phyloP scores from a whole-genome alignment of 2,888 invertebrate genomes.

The Melieria picta region DNA sequence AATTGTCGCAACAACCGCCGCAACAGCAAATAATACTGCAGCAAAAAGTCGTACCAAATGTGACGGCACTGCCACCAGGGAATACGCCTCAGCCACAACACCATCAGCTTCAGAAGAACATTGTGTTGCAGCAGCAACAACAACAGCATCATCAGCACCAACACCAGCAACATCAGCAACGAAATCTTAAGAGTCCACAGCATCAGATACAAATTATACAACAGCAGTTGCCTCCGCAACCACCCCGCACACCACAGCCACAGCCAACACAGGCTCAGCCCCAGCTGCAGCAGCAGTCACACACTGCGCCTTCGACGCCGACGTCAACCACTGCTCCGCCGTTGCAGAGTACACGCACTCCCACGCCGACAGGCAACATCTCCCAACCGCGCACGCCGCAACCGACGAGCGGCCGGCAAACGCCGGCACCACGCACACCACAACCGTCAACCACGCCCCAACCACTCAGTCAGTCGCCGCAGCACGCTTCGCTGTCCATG shows the following conservation, averaged over 20 bases:
- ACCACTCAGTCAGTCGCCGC: conserved; percentile 55
- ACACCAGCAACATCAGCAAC: conserved; percentile 44
- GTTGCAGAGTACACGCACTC: conserved; percentile 41
- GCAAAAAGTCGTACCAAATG: conserved; percentile 59
- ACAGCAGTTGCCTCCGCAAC: conserved; percentile 51
- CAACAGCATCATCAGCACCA: conserved; percentile 42
- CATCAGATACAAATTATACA: conserved; percentile 45
- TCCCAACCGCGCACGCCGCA: conserved; percentile 36
- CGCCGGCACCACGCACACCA: conserved; percentile 35
- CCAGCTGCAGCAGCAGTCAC: conserved; percentile 53
- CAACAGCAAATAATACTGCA: conserved; percentile 60
- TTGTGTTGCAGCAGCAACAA: conserved; percentile 48
- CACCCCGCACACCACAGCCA: conserved; percentile 50
- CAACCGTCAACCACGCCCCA: conserved; percentile 52
- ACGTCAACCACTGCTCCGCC: conserved; percentile 38
- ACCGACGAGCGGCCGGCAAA: conserved; percentile 47
- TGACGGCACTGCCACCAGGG: conserved; percentile 52
- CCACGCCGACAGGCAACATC: conserved; percentile 37
- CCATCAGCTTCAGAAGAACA: conserved; percentile 50
- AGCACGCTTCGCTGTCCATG: conserved; percentile 37
- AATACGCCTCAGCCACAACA: conserved; percentile 34
- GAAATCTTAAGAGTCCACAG: conserved; percentile 45
- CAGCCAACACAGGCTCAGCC: conserved; percentile 55
- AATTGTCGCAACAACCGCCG: conserved; percentile 33
- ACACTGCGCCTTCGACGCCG: conserved; percentile 43